These are phyloP conservation scores for Volucella inflata DNA, from an alignment of 2,888 invertebrate genomes.

Conservation along the genomic window DNA sequence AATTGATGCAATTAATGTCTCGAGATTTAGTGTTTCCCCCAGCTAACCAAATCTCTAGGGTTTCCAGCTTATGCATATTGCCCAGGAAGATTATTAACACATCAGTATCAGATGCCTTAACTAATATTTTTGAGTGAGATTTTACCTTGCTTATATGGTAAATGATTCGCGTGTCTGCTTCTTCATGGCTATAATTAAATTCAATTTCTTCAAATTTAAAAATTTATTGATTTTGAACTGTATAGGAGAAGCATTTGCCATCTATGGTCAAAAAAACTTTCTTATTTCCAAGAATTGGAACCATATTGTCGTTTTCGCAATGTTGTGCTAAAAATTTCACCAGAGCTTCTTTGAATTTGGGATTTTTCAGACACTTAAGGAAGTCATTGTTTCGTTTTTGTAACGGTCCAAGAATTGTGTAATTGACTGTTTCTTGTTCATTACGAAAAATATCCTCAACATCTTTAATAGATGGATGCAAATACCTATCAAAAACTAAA, in stretches of 20 bases:
- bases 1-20: background rate
- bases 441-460: background rate
- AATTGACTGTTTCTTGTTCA: background rate
- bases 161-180: slow-evolving; percentile 41
- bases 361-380: slow-evolving; percentile 26
- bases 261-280: slow-evolving; percentile 27
- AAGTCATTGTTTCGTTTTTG: slow-evolving; percentile 19
- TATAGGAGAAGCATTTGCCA: background rate
- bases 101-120: slow-evolving; percentile 44
- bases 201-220: slow-evolving; percentile 7
- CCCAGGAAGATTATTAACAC: slow-evolving; percentile 40
- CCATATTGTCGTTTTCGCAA: slow-evolving; percentile 24
- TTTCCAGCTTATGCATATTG: slow-evolving; percentile 26
- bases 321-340: slow-evolving; percentile 37
- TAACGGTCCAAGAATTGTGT: slow-evolving; percentile 10
- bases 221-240: background rate
- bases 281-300: slow-evolving; percentile 25
- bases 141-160: slow-evolving; percentile 20
- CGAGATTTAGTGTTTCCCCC: background rate
- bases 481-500: slow-evolving; percentile 33
- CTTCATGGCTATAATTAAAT: slow-evolving; percentile 69
- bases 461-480: slow-evolving; percentile 29
- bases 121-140: background rate
- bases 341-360: slow-evolving; percentile 41
- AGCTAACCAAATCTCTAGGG: slow-evolving; percentile 13